Conservation (phyloP, 2,888 invertebrate species). For the Ormia ochracea region DNA sequence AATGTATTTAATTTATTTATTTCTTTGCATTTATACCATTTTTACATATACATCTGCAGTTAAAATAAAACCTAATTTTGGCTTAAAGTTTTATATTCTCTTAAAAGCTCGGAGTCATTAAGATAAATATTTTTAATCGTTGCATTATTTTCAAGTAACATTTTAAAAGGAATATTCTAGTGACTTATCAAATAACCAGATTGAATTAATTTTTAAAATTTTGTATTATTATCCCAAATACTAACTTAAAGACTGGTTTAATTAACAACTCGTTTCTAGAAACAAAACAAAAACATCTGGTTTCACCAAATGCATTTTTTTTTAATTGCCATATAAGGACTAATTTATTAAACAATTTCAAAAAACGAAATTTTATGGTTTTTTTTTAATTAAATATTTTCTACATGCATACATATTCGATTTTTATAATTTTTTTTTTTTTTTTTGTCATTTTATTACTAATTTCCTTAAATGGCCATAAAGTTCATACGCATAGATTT, state of each 20-base stretch:
- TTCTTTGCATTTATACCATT: not conserved
- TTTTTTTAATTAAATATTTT: not conserved
- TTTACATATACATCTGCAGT: constrained; percentile 1
- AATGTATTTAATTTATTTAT: not conserved
- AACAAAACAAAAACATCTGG: constrained; percentile 19
- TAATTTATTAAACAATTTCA: not conserved
- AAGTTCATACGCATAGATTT: too few species aligned
- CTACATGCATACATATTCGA: too few species aligned
- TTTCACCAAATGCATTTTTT: not conserved
- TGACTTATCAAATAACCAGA: constrained; percentile 11
- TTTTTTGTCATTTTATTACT: too few species aligned
- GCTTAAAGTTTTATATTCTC: not conserved
- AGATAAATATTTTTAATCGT: not conserved
- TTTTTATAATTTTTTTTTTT: too few species aligned
- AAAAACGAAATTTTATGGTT: not conserved
- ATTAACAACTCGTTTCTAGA: constrained; percentile 16
- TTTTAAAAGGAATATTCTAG: constrained; percentile 8
- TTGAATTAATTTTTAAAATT: constrained; percentile 7
- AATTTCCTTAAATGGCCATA: too few species aligned
- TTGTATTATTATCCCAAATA: not conserved
- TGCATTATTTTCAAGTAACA: not conserved
- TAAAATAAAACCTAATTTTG: constrained; percentile 1
- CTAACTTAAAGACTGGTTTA: constrained; percentile 34
- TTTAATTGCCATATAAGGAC: not conserved
- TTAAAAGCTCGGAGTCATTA: constrained; percentile 16